A percentile compares a stretch with the other conserved stretches of the same genome.
phyloP scores from a whole-genome alignment of 1,140 invertebrate species.

The Caenorhabditis brenneri region DNA sequence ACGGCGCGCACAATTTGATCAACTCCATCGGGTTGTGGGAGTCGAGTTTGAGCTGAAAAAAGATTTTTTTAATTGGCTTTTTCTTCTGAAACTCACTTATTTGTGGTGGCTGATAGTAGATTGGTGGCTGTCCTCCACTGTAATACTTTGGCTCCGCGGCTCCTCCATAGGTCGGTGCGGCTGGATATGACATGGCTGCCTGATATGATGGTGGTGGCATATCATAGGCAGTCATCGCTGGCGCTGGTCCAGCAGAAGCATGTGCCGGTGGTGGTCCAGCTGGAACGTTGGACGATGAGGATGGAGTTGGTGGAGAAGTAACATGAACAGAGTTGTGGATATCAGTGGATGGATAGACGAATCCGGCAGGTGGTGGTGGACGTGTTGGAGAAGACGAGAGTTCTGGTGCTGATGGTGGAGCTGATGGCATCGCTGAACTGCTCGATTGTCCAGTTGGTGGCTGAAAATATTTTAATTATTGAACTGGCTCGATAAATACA shows the following conservation, averaged over 20 bases:
- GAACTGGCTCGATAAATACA: background rate
- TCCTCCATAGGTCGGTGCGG: constrained; percentile 53
- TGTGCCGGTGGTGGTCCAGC: constrained; percentile 3
- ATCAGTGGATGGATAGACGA: background rate
- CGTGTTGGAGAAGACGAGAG: background rate
- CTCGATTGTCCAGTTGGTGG: constrained; percentile 18
- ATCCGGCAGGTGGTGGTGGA: constrained; percentile 9
- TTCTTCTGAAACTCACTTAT: constrained; percentile 17
- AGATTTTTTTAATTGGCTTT: background rate
- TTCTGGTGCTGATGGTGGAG: background rate
- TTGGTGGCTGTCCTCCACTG: background rate
- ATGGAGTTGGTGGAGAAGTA: constrained; percentile 32
- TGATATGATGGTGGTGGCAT: constrained; percentile 57
- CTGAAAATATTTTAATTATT: background rate
- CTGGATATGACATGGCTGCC: constrained; percentile 54
- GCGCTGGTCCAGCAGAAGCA: constrained; percentile 11
- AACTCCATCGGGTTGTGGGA: constrained; percentile 8
- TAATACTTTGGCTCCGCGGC: constrained; percentile 46
- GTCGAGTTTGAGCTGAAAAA: constrained; percentile 17
- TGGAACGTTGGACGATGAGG: background rate
- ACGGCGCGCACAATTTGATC: background rate
- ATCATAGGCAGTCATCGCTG: background rate
- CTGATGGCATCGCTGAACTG: background rate
- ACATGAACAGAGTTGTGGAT: background rate
- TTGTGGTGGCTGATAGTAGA: constrained; percentile 35